Evolutionary conservation across 1,140 invertebrate species (phyloP), one percentile per base, ranked within the genome.

Genomic region (Mylabris phalerata): DNA sequence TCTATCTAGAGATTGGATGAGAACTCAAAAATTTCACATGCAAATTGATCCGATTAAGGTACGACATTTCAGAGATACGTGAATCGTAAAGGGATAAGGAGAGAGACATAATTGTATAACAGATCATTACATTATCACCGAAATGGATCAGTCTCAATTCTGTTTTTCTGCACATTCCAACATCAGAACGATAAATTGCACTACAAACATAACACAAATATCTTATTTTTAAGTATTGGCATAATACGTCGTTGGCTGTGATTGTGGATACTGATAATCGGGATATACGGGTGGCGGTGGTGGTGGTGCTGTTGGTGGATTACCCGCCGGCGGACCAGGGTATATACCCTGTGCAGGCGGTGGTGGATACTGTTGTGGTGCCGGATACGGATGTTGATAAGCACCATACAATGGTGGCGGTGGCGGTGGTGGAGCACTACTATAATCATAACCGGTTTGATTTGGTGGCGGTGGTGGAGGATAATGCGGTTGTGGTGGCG

Each of bases 391-490:
- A 25, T 47, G 45, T 10, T 55, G 44, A 55, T 55, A 55, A 48
- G 39, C 45, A 11, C 9, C 45, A 46, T 45, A 43, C 39, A 55
- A 6, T 44, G 44, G 9, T 4, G 41, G 41, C 3, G 41, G 41
- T 1, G 41, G 41, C 10, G 41, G 9, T 4, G 41, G 41, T 42
- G 41, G 5, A 5, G 4, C 32, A 32, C 32, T 32, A 32, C 7
- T 32, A 32, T 32, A 32, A 32, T 32, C 32, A 46, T 71, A 71
- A 25, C 65, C 64, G 10, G 54, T 60, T 57, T 71, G 71, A 2
- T 64, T 67, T 9, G 76, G 75, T 32, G 71, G 73, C 0, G 78
- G 77, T n/a, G 73, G 75, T 0, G 78, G 75, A 0, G 78, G 75
- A 66, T 80, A 79, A 10, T 78, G 77, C 0, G 77, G 76, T 68